Evolutionary conservation across 2,113 vertebrate genomes (phyloP).

Genomic region (Sporophila hypoxantha): DNA sequence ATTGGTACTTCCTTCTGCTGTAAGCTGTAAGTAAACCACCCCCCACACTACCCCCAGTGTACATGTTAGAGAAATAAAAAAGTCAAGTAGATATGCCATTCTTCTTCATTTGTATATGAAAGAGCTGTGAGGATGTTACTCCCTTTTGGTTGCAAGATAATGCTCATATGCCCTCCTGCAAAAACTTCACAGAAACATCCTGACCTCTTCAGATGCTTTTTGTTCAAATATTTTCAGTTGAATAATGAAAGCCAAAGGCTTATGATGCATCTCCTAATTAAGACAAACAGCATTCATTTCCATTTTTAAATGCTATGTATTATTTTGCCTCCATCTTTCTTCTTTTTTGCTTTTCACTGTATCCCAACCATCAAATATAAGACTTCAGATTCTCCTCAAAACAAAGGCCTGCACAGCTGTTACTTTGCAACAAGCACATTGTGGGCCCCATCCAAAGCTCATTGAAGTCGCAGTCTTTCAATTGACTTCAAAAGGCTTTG

Average conservation of each 20-base stretch:
- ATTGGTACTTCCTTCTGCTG: slow-evolving; percentile 43
- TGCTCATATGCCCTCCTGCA: slow-evolving; percentile 6
- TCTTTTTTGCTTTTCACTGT: slow-evolving; percentile 28
- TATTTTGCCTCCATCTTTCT: slow-evolving; percentile 47
- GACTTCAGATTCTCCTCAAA: slow-evolving; percentile 50
- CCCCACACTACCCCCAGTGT: background rate
- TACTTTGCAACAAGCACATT: slow-evolving; percentile 47
- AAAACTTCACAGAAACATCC: slow-evolving; percentile 30
- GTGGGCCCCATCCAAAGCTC: slow-evolving; percentile 49
- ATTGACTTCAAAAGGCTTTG: slow-evolving; percentile 44
- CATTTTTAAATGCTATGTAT: slow-evolving; percentile 46
- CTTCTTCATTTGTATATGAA: slow-evolving; percentile 26
- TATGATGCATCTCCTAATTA: slow-evolving; percentile 54
- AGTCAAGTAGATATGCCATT: background rate
- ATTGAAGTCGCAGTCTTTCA: slow-evolving; percentile 54
- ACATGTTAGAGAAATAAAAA: background rate
- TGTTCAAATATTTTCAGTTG: slow-evolving; percentile 34
- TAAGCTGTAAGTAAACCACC: slow-evolving; percentile 46
- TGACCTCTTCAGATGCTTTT: slow-evolving; percentile 52
- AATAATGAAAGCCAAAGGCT: slow-evolving; percentile 49
- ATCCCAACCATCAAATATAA: slow-evolving; percentile 42
- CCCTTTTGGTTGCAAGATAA: background rate
- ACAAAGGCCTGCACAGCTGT: slow-evolving; percentile 60
- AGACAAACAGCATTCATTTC: slow-evolving; percentile 47
- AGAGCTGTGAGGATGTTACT: background rate